Percentiles rank a stretch among this genome's conserved stretches.
Evolutionary conservation across 2,888 invertebrate genomes (phyloP).

Genomic region (Linnaemya tessellans): DNA sequence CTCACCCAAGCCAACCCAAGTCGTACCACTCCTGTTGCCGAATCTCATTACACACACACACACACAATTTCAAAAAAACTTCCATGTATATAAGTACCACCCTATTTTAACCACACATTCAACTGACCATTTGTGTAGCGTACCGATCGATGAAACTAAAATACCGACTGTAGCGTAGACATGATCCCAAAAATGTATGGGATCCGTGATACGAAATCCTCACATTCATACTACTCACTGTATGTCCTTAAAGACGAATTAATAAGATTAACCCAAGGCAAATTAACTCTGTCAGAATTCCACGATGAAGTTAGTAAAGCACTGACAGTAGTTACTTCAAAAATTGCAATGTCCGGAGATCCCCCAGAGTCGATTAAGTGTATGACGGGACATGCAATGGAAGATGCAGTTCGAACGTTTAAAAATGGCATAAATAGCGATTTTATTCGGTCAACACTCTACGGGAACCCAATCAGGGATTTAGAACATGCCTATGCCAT

Average conservation of each 20-base stretch:
- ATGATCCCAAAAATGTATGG: too few species aligned
- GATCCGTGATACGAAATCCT: too few species aligned
- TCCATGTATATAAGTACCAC: too few species aligned
- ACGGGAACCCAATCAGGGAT: neutral
- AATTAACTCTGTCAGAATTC: neutral
- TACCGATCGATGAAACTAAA: too few species aligned
- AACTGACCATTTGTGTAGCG: too few species aligned
- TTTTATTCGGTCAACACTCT: neutral
- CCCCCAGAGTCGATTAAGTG: neutral
- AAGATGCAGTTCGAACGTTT: slow-evolving; percentile 2
- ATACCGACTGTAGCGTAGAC: too few species aligned
- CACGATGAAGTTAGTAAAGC: slow-evolving; percentile 6
- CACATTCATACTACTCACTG: too few species aligned
- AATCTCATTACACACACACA: too few species aligned
- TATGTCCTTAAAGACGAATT: slow-evolving; percentile 6
- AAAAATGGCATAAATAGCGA: neutral
- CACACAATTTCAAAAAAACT: too few species aligned
- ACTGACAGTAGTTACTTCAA: neutral
- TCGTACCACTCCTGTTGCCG: too few species aligned
- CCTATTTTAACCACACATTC: too few species aligned
- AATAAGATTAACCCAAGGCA: neutral
- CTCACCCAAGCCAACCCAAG: too few species aligned
- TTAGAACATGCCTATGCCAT: neutral
- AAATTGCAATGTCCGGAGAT: neutral
- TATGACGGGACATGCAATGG: slow-evolving; percentile 1